phyloP scores from a whole-genome alignment of 2,888 invertebrate species.

The Gerris lacustris region DNA sequence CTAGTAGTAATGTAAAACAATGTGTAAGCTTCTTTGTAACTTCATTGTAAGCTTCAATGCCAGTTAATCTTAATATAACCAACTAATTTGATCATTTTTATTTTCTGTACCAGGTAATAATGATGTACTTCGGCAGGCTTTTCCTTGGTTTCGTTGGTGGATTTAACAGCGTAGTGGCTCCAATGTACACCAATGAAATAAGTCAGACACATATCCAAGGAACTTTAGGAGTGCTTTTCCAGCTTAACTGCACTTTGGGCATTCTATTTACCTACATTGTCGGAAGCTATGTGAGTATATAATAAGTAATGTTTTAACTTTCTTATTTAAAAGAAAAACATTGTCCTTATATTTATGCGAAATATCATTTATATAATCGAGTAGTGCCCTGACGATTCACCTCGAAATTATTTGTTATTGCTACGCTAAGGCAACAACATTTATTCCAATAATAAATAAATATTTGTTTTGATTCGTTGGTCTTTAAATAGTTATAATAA shows the following conservation, averaged over 20 bases:
- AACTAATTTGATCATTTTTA: too few relatives aligned
- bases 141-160: slow-evolving; percentile 64
- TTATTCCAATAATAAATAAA: too few relatives aligned
- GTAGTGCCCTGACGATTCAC: too few relatives aligned
- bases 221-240: slow-evolving; percentile 73
- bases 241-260: slow-evolving; percentile 71
- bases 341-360: background rate
- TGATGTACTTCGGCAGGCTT: slow-evolving; percentile 54
- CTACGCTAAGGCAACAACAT: too few relatives aligned
- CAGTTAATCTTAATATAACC: too few relatives aligned
- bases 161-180: slow-evolving; percentile 69
- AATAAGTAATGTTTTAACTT: background rate
- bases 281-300: slow-evolving; percentile 39
- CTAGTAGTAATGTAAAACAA: too few relatives aligned
- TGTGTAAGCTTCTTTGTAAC: too few relatives aligned
- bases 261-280: slow-evolving; percentile 64
- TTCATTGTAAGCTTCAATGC: too few relatives aligned
- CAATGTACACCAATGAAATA: slow-evolving; percentile 76
- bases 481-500: too few relatives aligned
- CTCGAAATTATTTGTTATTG: too few relatives aligned
- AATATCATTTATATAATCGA: background rate
- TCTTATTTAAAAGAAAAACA: background rate
- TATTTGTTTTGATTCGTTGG: too few relatives aligned
- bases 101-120: slow-evolving; percentile 35
- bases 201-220: slow-evolving; percentile 73